phyloP scores from a whole-genome alignment of 2,797 vertebrate genomes.

The Lemur catta region DNA sequence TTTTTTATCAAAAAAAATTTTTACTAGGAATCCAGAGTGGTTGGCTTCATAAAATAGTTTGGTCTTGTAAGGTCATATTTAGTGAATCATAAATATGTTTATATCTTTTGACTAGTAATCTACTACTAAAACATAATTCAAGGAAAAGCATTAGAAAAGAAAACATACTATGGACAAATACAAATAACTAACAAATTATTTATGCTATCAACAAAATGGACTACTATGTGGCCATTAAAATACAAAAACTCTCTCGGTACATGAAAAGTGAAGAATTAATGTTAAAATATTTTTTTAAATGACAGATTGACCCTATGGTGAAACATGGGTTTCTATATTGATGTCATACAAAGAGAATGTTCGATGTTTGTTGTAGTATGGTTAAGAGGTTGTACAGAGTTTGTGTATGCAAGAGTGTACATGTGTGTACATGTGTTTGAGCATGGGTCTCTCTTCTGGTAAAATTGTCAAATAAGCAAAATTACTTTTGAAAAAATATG shows the following conservation, averaged over 20 bases:
- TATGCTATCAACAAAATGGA: neutral
- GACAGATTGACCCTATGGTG: neutral
- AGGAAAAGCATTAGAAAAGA: neutral
- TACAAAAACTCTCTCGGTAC: neutral
- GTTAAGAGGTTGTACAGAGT: neutral
- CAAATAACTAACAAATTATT: neutral
- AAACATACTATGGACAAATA: neutral
- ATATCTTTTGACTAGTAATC: neutral
- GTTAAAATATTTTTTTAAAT: neutral
- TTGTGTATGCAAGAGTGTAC: neutral
- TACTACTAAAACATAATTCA: neutral
- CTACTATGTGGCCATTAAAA: neutral
- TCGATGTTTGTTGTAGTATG: neutral
- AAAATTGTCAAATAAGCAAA: neutral
- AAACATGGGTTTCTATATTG: neutral
- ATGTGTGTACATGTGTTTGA: neutral
- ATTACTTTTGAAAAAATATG: neutral
- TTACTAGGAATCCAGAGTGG: neutral
- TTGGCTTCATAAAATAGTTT: neutral
- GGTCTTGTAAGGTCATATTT: neutral
- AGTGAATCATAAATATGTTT: neutral
- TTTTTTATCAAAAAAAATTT: neutral
- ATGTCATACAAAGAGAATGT: neutral
- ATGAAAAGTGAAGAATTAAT: neutral
- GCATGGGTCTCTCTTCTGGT: neutral